Percentiles rank a stretch among this genome's conserved stretches.
These are phyloP conservation scores for Hydrozoanthus gracilis DNA, from an alignment of 92 coral and sea anemone species.

Conservation along the genomic window DNA sequence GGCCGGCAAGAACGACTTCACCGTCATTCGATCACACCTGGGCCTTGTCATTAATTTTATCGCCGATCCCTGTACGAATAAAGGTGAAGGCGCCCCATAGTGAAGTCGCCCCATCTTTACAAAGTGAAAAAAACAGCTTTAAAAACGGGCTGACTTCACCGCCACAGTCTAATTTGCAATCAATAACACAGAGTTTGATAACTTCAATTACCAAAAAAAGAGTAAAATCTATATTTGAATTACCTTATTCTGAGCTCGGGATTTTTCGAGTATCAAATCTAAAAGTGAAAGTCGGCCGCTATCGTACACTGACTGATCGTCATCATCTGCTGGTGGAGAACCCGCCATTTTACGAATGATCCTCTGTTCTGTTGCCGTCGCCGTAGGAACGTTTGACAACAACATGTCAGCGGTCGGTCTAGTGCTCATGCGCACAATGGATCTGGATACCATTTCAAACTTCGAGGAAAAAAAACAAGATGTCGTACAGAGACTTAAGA, in stretches of 20 bases:
- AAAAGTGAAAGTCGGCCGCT: slow-evolving; percentile 84
- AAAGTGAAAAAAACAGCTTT: no score
- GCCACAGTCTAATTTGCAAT: no score
- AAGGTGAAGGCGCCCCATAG: no score
- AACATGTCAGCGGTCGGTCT: slow-evolving; percentile 72
- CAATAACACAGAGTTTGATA: no score
- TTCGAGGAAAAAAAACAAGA: slow-evolving; percentile 56
- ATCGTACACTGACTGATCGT: slow-evolving; percentile 81
- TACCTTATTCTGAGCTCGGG: slow-evolving; percentile 97
- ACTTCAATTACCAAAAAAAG: neutral
- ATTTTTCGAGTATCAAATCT: slow-evolving; percentile 90
- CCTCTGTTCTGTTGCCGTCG: slow-evolving; percentile 23
- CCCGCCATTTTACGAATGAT: slow-evolving; percentile 83
- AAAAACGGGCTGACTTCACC: no score
- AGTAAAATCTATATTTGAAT: neutral
- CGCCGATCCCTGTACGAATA: no score
- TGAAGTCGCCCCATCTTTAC: no score
- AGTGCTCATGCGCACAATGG: slow-evolving; percentile 76
- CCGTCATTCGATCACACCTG: no score
- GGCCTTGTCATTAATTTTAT: no score
- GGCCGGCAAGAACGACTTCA: no score
- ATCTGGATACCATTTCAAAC: neutral
- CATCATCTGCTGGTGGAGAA: slow-evolving; percentile 80
- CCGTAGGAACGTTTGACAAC: slow-evolving; percentile 71
- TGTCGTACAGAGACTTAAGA: slow-evolving; percentile 98